Conservation (phyloP, 2,113 vertebrate species). For the Pseudopodoces humilis region DNA sequence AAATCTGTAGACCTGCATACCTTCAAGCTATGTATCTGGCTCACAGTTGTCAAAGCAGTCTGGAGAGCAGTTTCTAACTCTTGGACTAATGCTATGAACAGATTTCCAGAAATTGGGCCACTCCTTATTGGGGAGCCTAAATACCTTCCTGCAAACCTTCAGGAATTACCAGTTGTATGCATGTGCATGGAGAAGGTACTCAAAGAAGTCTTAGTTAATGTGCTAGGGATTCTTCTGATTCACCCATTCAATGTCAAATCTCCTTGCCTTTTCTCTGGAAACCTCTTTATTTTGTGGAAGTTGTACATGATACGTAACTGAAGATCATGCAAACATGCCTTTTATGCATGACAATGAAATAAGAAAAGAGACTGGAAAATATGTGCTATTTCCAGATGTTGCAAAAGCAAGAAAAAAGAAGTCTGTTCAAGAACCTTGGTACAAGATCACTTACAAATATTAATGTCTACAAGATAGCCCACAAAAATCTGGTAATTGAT, state of each 20-base stretch:
- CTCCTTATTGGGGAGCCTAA: neutral
- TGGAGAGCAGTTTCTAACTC: neutral
- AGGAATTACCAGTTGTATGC: neutral
- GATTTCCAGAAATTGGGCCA: neutral
- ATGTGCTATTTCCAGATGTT: neutral
- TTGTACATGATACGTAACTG: neutral
- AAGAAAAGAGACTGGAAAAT: neutral
- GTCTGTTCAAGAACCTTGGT: neutral
- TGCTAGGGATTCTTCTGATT: neutral
- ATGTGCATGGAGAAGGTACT: neutral
- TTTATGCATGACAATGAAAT: neutral
- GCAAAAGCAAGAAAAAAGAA: neutral
- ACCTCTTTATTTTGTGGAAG: neutral
- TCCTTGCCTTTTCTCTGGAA: neutral
- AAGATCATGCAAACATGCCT: neutral
- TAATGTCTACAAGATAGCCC: neutral
- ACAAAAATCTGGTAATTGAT: neutral
- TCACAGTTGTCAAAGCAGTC: neutral
- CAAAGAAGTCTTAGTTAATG: neutral
- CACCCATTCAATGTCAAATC: neutral
- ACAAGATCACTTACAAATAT: neutral
- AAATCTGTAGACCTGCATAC: neutral
- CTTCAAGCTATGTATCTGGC: neutral
- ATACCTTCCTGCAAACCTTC: neutral
- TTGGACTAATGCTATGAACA: neutral